Percentiles rank a stretch among this genome's conserved stretches.
Evolutionary conservation across 2,113 vertebrate species (phyloP).

Genomic region (Neogale vison): DNA sequence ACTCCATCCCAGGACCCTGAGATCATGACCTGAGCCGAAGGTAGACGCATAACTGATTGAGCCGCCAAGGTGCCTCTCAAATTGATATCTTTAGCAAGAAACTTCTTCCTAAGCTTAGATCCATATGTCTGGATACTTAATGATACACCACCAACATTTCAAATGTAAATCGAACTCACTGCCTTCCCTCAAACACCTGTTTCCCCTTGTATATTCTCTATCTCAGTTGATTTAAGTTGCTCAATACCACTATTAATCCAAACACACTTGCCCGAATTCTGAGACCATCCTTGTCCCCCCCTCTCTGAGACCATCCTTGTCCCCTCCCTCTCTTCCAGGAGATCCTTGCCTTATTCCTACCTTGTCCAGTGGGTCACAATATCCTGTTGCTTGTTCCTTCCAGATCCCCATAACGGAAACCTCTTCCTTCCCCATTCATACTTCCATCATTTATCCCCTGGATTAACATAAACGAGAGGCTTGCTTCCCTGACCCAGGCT

Average conservation of each 20-base stretch:
- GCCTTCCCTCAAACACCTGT: not conserved
- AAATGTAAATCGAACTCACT: not conserved
- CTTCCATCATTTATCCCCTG: no score
- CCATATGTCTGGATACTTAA: fast-evolving
- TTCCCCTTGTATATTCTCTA: not conserved
- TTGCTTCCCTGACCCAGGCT: not conserved
- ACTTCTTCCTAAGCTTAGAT: not conserved
- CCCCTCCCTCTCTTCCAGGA: not conserved
- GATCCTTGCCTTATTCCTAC: not conserved
- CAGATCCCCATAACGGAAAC: not conserved
- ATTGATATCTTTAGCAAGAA: not conserved
- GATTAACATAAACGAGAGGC: not conserved
- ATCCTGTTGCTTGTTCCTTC: not conserved
- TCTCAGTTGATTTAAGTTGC: not conserved
- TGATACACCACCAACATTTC: no score
- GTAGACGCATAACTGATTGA: no score
- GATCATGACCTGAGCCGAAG: no score
- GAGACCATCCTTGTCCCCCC: no score
- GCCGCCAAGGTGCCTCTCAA: not conserved
- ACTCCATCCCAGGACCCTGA: no score
- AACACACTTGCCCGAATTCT: not conserved
- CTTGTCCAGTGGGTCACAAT: no score
- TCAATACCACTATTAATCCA: not conserved
- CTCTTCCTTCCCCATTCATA: not conserved
- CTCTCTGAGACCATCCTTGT: not conserved